Evolutionary conservation across 2,797 vertebrate genomes (phyloP).

Genomic region (Oryzias sinensis): DNA sequence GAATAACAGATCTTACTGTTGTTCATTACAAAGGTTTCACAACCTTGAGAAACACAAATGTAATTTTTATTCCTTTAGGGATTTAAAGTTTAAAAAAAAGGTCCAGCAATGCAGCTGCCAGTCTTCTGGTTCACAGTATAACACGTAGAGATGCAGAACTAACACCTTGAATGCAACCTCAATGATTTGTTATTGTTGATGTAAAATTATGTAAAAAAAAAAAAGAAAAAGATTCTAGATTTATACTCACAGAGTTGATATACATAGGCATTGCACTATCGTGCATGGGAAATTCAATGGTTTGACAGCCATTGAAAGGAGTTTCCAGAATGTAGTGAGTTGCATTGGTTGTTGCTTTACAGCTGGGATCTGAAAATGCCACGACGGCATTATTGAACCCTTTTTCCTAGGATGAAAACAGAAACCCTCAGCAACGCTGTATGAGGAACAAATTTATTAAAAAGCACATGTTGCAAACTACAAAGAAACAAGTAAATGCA

Average conservation of each 20-base stretch:
- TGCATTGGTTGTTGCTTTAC: constrained; percentile 87
- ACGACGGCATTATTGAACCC: constrained; percentile 83
- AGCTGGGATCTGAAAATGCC: constrained; percentile 87
- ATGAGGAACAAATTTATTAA: constrained; percentile 44
- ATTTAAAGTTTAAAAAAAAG: too few relatives aligned
- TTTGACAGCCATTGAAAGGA: constrained; percentile 82
- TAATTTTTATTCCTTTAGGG: too few relatives aligned
- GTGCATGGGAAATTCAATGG: constrained; percentile 62
- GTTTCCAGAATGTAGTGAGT: constrained; percentile 96
- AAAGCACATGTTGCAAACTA: constrained; percentile 43
- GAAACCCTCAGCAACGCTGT: constrained; percentile 27
- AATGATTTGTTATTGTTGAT: too few relatives aligned
- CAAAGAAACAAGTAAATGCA: constrained; percentile 4
- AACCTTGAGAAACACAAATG: too few relatives aligned
- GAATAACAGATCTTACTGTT: too few relatives aligned
- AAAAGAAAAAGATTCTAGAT: background rate
- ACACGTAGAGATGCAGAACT: too few relatives aligned
- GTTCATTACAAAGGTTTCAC: too few relatives aligned
- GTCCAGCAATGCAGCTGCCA: too few relatives aligned
- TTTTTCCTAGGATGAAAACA: constrained; percentile 73
- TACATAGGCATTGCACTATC: constrained; percentile 76
- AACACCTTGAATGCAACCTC: too few relatives aligned
- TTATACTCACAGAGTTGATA: constrained; percentile 91
- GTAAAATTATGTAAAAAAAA: background rate
- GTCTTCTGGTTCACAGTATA: too few relatives aligned